Evolutionary conservation across 2,113 vertebrate genomes (phyloP), one percentile per base, ranked within the genome.

Genomic region (Hippoglossus stenolepis): DNA sequence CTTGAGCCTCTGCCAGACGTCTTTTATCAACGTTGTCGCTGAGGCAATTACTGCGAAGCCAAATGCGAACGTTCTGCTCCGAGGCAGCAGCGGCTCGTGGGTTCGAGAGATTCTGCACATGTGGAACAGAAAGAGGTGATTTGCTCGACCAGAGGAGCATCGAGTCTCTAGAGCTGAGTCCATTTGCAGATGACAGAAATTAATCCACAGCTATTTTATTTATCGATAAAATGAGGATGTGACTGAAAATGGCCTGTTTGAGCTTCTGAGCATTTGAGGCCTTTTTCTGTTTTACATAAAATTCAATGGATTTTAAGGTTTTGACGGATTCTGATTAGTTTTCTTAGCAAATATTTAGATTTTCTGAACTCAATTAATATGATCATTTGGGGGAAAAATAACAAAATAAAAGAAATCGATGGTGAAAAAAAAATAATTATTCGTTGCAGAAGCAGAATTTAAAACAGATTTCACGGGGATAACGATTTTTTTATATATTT

Each of bases 1-100:
- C 75, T 80, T 81, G 90, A 86, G 91, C 80, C 6, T 51, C 26
- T 75, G 87, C 87, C 90, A 90, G 86, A 49, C 78, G 65, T 77
- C 83, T 84, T 89, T 87, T 86, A 87, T 92, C 89, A 90, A 77
- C 80, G 77, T 85, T 78, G 79, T 86, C 90, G 85, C 85, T 0
- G 78, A 70, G 82, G 77, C 85, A 76, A 89, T 91, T 88, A 89
- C 78, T 13, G 79, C 18, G 6, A 68, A 68, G 82, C 83, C 82
- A 83, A 87, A 88, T 82, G 83, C 66, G 40, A 77, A 85, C 57
- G 79, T 68, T 53, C 31, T 62, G 73, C 74, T 24, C 40, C 1
- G 45, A 71, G 79, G 66, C 53, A 59, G 70, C 77, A 20, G 70
- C 77, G 17, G 28, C 78, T 66, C 26, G 47, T 51, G 38, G 68